A percentile compares a stretch with the other conserved stretches of the same genome.
Conservation (phyloP, 1,140 invertebrate genomes). For the Diachasma alloeum region DNA sequence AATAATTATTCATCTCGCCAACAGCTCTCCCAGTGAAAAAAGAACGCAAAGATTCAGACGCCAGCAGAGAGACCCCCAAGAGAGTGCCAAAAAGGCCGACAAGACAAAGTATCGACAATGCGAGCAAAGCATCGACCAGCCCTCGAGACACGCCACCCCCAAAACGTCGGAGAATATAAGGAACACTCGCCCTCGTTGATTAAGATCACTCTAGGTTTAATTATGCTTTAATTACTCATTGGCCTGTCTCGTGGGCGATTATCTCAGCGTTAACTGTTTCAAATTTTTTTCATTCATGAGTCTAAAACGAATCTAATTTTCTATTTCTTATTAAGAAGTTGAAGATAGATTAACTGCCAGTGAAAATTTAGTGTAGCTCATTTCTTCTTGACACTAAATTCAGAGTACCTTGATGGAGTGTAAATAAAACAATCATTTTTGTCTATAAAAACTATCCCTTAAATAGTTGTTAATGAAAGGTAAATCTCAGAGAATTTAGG, state of each 20-base stretch:
- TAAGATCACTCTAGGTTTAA: background rate
- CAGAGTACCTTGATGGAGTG: no score
- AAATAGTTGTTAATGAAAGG: no score
- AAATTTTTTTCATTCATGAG: no score
- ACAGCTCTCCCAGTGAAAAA: constrained; percentile 53
- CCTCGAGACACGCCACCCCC: constrained; percentile 60
- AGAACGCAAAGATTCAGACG: constrained; percentile 61
- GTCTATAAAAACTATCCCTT: no score
- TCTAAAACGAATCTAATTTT: no score
- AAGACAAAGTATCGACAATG: constrained; percentile 59
- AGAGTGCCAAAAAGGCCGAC: constrained; percentile 60
- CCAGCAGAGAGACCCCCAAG: constrained; percentile 56
- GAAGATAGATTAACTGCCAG: no score
- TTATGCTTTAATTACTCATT: background rate
- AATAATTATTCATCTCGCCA: background rate
- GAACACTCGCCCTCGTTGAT: background rate
- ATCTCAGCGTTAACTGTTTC: no score
- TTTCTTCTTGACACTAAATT: no score
- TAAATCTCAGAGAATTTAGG: no score
- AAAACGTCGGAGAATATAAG: constrained; percentile 61
- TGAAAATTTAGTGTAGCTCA: no score
- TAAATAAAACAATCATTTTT: no score
- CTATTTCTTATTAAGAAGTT: no score
- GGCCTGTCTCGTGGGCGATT: background rate
- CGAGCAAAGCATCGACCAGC: constrained; percentile 58